Conservation (phyloP, 2,888 invertebrate species). For the Callosobruchus maculatus region DNA sequence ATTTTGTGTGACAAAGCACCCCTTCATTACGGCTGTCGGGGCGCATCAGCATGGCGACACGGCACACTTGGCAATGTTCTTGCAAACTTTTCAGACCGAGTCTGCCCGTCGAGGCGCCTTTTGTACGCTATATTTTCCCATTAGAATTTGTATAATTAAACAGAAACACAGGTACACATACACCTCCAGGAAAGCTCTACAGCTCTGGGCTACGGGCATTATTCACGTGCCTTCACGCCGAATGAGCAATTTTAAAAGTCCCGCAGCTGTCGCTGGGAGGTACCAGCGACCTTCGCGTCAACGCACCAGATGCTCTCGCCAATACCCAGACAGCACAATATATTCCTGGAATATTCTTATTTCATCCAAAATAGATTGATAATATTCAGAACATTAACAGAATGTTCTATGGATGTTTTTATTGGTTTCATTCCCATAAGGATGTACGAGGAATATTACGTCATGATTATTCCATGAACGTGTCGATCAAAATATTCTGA, state of each 20-base stretch:
- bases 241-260: background rate
- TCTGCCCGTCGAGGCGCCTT: background rate
- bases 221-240: background rate
- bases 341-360: no score
- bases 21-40: background rate
- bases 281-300: background rate
- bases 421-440: no score
- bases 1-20: background rate
- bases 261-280: background rate
- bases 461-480: no score
- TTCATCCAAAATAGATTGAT: no score
- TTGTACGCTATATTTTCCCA: background rate
- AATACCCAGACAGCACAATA: no score
- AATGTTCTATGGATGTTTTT: no score
- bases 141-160: background rate
- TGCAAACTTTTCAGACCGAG: background rate
- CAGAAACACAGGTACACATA: background rate
- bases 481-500: no score
- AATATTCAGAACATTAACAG: no score
- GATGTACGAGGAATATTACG: no score
- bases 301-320: background rate
- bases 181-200: background rate
- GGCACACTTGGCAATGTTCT: background rate
- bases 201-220: background rate
- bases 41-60: background rate